These are phyloP conservation scores for Hofmannophila pseudospretella DNA, from an alignment of 2,888 invertebrate species.

Conservation along the genomic window DNA sequence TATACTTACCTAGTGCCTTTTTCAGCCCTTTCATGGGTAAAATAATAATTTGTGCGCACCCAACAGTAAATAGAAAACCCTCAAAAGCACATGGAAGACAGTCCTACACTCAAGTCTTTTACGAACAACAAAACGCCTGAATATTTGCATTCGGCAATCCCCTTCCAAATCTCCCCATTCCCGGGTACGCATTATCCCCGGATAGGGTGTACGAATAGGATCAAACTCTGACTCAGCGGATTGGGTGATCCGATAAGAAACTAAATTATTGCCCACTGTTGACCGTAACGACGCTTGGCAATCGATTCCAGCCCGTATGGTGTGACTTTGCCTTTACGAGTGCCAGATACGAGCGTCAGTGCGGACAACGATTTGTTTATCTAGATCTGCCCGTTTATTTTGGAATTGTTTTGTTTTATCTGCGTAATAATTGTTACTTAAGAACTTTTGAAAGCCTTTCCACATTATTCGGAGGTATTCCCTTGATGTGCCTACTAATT, in stretches of 20 bases:
- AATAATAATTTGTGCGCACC: no score
- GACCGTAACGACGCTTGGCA: slow-evolving; percentile 34
- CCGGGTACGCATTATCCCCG: slow-evolving; percentile 23
- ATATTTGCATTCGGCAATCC: slow-evolving; percentile 32
- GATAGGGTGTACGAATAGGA: slow-evolving; percentile 22
- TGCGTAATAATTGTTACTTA: no score
- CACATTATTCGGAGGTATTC: no score
- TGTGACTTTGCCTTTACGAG: slow-evolving; percentile 25
- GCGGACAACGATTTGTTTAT: slow-evolving; percentile 14
- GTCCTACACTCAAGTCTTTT: slow-evolving; percentile 4
- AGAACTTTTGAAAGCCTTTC: no score
- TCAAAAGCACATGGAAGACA: no score
- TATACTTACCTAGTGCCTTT: no score
- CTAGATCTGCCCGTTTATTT: slow-evolving; percentile 5
- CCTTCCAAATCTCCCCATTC: slow-evolving; percentile 10
- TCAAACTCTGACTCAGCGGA: slow-evolving; percentile 51
- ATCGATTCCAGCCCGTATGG: slow-evolving; percentile 33
- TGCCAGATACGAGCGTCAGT: slow-evolving; percentile 19
- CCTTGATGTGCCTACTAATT: no score
- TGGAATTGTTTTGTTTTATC: no score
- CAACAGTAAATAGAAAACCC: no score
- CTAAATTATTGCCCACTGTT: slow-evolving; percentile 60
- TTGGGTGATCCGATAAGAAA: slow-evolving; percentile 58
- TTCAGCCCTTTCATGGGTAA: no score
- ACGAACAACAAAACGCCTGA: slow-evolving; percentile 12